Evolutionary conservation across 2,797 vertebrate genomes (phyloP).

Genomic region (Bradypodion ventrale): DNA sequence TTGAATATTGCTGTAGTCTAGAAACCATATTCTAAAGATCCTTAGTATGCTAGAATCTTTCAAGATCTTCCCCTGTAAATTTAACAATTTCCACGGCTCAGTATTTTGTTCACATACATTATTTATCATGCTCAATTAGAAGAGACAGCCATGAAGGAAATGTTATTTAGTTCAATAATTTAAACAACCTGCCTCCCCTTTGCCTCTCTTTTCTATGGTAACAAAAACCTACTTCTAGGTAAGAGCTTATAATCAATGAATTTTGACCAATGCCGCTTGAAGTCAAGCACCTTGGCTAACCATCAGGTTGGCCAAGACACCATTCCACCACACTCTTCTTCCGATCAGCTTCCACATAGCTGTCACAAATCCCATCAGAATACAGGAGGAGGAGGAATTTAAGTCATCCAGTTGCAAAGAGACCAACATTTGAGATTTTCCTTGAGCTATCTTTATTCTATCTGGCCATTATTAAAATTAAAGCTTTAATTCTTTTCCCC

Average conservation of each 20-base stretch:
- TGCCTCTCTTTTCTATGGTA: slow-evolving; percentile 46
- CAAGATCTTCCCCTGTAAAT: slow-evolving; percentile 32
- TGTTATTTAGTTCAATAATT: slow-evolving; percentile 51
- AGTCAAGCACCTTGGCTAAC: slow-evolving; percentile 49
- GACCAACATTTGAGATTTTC: background rate
- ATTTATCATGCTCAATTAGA: slow-evolving; percentile 45
- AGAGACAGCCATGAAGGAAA: slow-evolving; percentile 38
- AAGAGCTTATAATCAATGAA: slow-evolving; percentile 65
- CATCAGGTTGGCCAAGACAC: background rate
- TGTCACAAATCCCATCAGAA: background rate
- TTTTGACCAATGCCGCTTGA: slow-evolving; percentile 58
- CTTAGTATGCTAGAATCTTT: background rate
- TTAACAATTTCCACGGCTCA: background rate
- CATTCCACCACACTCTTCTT: background rate
- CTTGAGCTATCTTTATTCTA: background rate
- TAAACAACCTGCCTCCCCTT: slow-evolving; percentile 35
- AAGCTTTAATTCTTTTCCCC: background rate
- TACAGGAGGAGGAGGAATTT: background rate
- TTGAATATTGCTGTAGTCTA: background rate
- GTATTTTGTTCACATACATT: slow-evolving; percentile 45
- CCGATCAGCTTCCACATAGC: background rate
- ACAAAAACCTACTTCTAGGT: slow-evolving; percentile 56
- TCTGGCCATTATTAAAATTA: background rate
- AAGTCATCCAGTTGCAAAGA: background rate
- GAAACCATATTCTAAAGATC: background rate